Evolutionary conservation across 2,888 invertebrate species (phyloP), one percentile per base, ranked within the genome.

Genomic region (Drosophila kuntzei): DNA sequence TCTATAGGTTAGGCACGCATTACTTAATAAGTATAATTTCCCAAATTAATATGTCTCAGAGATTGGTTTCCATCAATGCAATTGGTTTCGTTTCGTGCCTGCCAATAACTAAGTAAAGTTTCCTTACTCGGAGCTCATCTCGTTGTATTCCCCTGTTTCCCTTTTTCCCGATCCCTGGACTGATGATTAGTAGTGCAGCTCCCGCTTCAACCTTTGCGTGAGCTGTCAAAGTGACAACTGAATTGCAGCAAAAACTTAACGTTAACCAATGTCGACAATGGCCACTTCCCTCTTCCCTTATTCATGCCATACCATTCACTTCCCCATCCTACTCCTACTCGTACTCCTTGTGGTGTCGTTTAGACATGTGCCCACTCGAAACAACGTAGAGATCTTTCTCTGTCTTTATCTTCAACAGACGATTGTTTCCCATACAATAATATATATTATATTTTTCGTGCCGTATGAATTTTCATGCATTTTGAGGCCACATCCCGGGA

Each of bases 371-470:
- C 66, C 55, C 71, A 66, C 57, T 61, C 53, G 66, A 44, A 64
- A 58, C 73, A 67, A 54, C 60, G 34, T 16, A 20, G 29, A 50
- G 54, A 68, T 63, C 60, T 69, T 32, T 53, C 54, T 53, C 25
- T 49, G 47, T 57, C 34, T 44, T 29, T 9, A 25, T 34, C 59
- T 62, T 25, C 44, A 25, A 12, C 76, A 72, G 63, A 68, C 82
- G 65, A 83, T 83, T 87, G 84, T 84, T 87, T 87, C 85, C 81
- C 87, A 87, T 80, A 83, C 81, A 84, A 87, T 80, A 83, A 70
- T 74, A 76, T 61, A 12, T 25, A 29, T 20, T 29, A 32, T 55
- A 70, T 71, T 68, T 47, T 55, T 67, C 47, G 69, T 83, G 75
- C 69, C 71, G 47, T 73, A 71, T 84, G 89, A 80, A 83, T 88